Base-by-base conservation (phyloP, 1,140 invertebrate genomes). In the Drosophila pruinosa region DNA sequence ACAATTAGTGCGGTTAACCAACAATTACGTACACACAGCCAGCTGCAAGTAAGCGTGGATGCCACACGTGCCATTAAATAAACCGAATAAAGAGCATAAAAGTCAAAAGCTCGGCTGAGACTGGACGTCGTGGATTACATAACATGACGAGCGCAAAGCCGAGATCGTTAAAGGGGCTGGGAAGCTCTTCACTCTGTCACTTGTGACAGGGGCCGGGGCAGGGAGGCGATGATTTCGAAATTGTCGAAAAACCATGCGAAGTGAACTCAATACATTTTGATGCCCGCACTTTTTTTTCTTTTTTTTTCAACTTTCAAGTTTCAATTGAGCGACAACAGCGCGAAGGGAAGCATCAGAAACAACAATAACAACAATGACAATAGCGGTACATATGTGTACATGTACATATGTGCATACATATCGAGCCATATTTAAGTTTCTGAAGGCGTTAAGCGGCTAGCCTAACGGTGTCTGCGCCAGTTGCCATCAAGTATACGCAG, bases 401-500 rank as follows among this genome's bases (percentile, higher is more conserved):
- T 26, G n/a, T 24, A 24, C 22, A 24, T n/a, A 34, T 34, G n/a
- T 34, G 31, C n/a, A 34, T 34, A 0, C n/a, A 34, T 31, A 43
- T 53, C 6, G 5, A 21, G 15, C 10, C 7, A 39, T 47, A 28
- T n/a, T 17, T 52, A 41, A 57, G 41, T 36, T 45, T 24, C 50
- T 53, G 53, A 64, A 52, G 28, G 56, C 54, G 45, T 61, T 59
- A 43, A 71, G 59, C 31, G 47, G 39, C 54, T 24, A 50, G 53
- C 65, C 75, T 70, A 71, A 71, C 68, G 47, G 59, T 47, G 57
- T 48, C 24, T 36, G 39, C 41, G 43, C 65, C 59, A 43, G 26
- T 22, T 39, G 38, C 22, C 69, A 74, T 78, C 57, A 72, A 78
- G 75, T 53, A 78, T 78, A 78, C 68, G 56, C 72, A 45, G 26